A percentile compares a stretch with the other conserved stretches of the same genome.
Conservation (phyloP, 2,888 invertebrate species). For the Xestia c-nigrum region DNA sequence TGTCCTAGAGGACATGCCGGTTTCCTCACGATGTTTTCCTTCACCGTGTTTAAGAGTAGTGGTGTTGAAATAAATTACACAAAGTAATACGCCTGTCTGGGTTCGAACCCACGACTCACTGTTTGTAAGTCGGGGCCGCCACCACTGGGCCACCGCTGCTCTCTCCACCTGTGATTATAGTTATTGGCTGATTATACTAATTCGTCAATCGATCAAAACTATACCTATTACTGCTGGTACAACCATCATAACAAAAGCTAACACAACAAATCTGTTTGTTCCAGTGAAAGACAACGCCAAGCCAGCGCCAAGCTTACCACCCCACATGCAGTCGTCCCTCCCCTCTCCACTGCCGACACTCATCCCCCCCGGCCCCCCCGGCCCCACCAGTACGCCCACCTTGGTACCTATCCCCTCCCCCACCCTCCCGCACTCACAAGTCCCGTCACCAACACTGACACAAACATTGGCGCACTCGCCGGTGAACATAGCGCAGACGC, state of each 20-base stretch:
- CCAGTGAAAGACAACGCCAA: slow-evolving; percentile 81
- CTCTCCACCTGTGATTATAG: too few relatives aligned
- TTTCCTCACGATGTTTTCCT: too few relatives aligned
- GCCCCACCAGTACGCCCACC: slow-evolving; percentile 73
- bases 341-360: slow-evolving; percentile 79
- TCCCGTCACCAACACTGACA: slow-evolving; percentile 62
- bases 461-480: slow-evolving; percentile 71
- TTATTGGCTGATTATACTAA: background rate
- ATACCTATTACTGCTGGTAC: background rate
- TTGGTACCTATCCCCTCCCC: slow-evolving; percentile 65
- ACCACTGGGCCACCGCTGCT: too few relatives aligned
- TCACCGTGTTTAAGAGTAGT: too few relatives aligned
- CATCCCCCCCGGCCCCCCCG: slow-evolving; percentile 78
- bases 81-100: too few relatives aligned
- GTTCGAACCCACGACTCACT: too few relatives aligned
- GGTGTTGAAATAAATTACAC: too few relatives aligned
- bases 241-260: background rate
- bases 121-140: too few relatives aligned
- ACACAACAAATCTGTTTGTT: slow-evolving; percentile 52
- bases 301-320: slow-evolving; percentile 72
- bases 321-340: slow-evolving; percentile 78
- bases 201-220: background rate
- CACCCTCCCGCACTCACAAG: slow-evolving; percentile 52
- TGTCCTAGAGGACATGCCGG: too few relatives aligned
- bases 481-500: slow-evolving; percentile 74